Conservation (phyloP, 2,797 vertebrate species). For the Meda fulgida region DNA sequence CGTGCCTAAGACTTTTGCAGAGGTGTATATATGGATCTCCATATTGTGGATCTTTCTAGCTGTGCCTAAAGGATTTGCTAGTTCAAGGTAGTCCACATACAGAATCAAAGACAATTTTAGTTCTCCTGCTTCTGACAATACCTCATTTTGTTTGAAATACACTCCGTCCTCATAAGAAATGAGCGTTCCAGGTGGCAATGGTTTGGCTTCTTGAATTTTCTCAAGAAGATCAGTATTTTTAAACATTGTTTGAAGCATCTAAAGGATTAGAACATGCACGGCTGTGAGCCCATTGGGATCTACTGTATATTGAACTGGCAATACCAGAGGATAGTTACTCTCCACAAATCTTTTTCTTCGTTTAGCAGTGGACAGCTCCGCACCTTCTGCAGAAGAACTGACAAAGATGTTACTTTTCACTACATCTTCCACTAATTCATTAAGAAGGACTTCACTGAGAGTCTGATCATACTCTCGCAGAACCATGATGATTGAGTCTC, state of each 20-base stretch:
- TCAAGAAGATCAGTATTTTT: slow-evolving; percentile 53
- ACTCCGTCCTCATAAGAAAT: slow-evolving; percentile 40
- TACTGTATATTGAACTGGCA: slow-evolving; percentile 39
- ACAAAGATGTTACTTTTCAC: slow-evolving; percentile 61
- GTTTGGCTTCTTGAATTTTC: slow-evolving; percentile 24
- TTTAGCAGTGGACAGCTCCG: slow-evolving; percentile 48
- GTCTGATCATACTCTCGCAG: slow-evolving; percentile 40
- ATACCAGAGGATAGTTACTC: slow-evolving; percentile 49
- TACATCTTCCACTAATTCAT: slow-evolving; percentile 55
- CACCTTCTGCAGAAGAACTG: slow-evolving; percentile 45
- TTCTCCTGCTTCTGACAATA: slow-evolving; percentile 45
- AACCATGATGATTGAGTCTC: not conserved
- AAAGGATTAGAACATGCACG: slow-evolving; percentile 54
- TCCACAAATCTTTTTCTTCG: slow-evolving; percentile 42
- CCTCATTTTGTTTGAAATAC: slow-evolving; percentile 57
- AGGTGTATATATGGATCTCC: slow-evolving; percentile 12
- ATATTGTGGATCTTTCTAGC: slow-evolving; percentile 39
- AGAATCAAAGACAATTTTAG: slow-evolving; percentile 51
- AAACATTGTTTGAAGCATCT: slow-evolving; percentile 56
- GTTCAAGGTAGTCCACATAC: slow-evolving; percentile 57
- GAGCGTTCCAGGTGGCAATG: slow-evolving; percentile 13
- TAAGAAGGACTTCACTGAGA: slow-evolving; percentile 50
- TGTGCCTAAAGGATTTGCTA: slow-evolving; percentile 55
- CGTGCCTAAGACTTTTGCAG: too few species aligned
- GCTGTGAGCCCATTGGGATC: slow-evolving; percentile 47